Conservation (phyloP, 2,888 invertebrate genomes). For the Metopia argyrocephala region DNA sequence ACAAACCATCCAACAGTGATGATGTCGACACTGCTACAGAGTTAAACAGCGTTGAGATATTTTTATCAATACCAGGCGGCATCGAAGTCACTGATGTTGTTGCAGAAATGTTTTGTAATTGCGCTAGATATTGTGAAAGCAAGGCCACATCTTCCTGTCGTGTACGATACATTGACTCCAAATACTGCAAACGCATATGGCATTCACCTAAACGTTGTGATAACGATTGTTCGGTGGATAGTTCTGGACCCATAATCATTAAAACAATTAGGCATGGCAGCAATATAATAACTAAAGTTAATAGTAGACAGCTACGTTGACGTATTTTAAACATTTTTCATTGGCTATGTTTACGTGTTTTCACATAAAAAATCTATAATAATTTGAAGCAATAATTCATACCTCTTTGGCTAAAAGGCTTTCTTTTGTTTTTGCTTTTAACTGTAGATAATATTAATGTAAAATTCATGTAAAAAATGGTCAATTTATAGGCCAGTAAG, state of each 20-base stretch:
- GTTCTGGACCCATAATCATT: slow-evolving; percentile 80
- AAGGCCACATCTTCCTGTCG: slow-evolving; percentile 87
- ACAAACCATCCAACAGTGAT: slow-evolving; percentile 77
- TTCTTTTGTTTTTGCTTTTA: no score
- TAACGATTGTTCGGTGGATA: slow-evolving; percentile 83
- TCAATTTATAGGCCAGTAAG: neutral
- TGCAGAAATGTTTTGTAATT: slow-evolving; percentile 66
- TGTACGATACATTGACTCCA: slow-evolving; percentile 88
- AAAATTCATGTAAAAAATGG: no score
- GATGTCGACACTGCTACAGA: slow-evolving; percentile 57
- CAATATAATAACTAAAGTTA: slow-evolving; percentile 80
- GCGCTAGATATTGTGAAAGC: slow-evolving; percentile 83
- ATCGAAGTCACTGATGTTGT: slow-evolving; percentile 63
- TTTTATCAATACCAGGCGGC: slow-evolving; percentile 60
- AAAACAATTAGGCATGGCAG: slow-evolving; percentile 80
- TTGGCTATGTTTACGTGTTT: neutral
- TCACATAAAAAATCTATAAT: no score
- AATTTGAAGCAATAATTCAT: no score
- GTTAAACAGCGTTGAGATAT: slow-evolving; percentile 59
- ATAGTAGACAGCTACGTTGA: slow-evolving; percentile 81
- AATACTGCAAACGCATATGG: slow-evolving; percentile 87
- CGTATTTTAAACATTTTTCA: slow-evolving; percentile 71
- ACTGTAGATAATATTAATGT: neutral
- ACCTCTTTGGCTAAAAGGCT: no score
- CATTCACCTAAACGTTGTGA: slow-evolving; percentile 87